Evolutionary conservation across 2,797 vertebrate species (phyloP).

Genomic region (Gymnodraco acuticeps): DNA sequence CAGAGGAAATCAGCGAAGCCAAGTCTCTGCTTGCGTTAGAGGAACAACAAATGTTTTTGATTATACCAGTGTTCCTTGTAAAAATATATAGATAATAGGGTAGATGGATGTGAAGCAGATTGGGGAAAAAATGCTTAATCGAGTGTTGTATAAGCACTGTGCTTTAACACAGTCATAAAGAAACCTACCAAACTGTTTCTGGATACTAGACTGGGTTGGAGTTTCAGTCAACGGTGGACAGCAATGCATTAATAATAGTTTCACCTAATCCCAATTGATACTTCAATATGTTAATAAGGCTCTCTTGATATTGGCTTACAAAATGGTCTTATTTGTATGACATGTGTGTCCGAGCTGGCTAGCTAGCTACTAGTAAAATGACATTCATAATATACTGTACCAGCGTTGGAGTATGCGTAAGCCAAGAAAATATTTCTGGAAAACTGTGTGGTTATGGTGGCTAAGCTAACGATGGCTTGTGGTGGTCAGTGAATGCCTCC

Average conservation of each 20-base stretch:
- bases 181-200: neutral
- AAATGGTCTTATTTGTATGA: neutral
- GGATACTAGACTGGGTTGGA: neutral
- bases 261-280: too few species aligned
- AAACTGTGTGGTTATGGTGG: too few species aligned
- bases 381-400: too few species aligned
- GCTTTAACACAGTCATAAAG: neutral
- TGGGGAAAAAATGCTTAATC: too few species aligned
- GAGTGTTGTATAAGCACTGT: neutral
- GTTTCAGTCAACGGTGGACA: neutral
- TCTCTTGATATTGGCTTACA: neutral
- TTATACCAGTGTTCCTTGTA: neutral
- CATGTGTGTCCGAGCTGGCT: neutral
- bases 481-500: too few species aligned
- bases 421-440: too few species aligned
- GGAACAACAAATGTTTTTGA: neutral
- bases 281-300: neutral
- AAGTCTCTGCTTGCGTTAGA: constrained; percentile 9
- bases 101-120: too few species aligned
- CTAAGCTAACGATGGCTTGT: too few species aligned
- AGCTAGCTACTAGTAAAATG: too few species aligned
- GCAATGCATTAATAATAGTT: neutral
- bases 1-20: constrained; percentile 3
- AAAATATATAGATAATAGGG: neutral
- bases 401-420: too few species aligned